Evolutionary conservation across 2,888 invertebrate genomes (phyloP), one percentile per base, ranked within the genome.

Genomic region (Molorchus minor): DNA sequence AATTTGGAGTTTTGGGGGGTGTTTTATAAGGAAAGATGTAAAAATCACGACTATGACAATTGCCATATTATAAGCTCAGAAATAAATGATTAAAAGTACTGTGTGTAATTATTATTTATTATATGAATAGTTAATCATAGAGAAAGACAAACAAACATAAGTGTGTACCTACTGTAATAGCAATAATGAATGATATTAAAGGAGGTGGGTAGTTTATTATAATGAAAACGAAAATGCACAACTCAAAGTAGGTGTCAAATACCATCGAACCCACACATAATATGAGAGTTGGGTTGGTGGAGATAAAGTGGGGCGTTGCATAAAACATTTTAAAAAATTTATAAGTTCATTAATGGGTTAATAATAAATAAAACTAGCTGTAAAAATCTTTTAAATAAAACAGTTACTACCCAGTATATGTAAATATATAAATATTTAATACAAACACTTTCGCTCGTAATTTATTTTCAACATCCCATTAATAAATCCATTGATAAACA

Each of bases 271-370:
- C 69, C 61, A 68, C 69, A 54, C n/a, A 44, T 57, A 62, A 68
- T 64, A 33, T 58, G 68, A 68, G 67, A 67, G 66, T 65, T 60
- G 58, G 60, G 71, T 71, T 58, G 71, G 71, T 53, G 64, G 49
- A 44, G 45, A 47, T 56, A 70, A n/a, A 70, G 68, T 69, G 64
- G 70, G 68, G 57, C 71, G 69, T 63, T 67, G 57, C 71, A 70
- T 63, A 61, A 58, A 65, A 64, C 13, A 5, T 3, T 12, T 35
- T 35, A 35, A 35, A 35, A 35, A 10, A 5, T 12, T 13, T 13
- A 12, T 1, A 35, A 35, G 5, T 33, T 13, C n/a, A n/a, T n/a
- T n/a, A n/a, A n/a, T n/a, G n/a, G n/a, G n/a, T n/a, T n/a, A n/a
- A n/a, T n/a, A n/a, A n/a, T n/a, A n/a, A n/a, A n/a, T n/a, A n/a